These are phyloP conservation scores for Quadriops clusia DNA, from an alignment of 2,888 invertebrate species.

Conservation along the genomic window DNA sequence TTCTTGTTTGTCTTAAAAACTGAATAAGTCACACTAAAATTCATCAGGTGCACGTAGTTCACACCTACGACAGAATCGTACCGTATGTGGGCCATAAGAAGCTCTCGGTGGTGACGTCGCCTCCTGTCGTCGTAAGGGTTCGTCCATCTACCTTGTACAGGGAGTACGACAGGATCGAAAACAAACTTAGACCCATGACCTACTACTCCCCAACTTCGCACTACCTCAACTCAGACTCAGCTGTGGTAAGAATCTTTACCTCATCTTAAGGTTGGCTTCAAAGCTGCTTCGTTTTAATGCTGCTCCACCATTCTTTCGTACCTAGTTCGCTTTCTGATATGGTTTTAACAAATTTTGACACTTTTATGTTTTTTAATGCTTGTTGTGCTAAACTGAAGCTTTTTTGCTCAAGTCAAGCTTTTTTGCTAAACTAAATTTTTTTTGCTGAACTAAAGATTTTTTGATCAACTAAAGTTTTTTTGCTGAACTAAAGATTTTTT, in stretches of 20 bases:
- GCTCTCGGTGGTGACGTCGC: slow-evolving; percentile 48
- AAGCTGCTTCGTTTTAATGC: no score
- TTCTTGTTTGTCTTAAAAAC: not conserved
- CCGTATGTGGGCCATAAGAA: slow-evolving; percentile 42
- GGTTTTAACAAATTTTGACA: no score
- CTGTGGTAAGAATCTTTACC: slow-evolving; percentile 64
- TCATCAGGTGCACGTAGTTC: slow-evolving; percentile 36
- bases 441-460: no score
- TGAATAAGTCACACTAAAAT: slow-evolving; percentile 4
- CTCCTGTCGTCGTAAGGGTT: slow-evolving; percentile 47
- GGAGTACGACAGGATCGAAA: slow-evolving; percentile 57
- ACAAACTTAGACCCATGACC: slow-evolving; percentile 48
- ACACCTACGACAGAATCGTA: slow-evolving; percentile 36
- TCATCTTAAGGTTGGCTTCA: no score
- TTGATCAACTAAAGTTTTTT: no score
- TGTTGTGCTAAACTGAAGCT: no score
- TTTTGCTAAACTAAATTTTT: no score
- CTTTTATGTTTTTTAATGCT: no score
- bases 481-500: no score
- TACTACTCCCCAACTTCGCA: slow-evolving; percentile 59
- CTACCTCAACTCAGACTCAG: slow-evolving; percentile 65
- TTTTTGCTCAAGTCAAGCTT: no score
- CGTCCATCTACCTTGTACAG: slow-evolving; percentile 55
- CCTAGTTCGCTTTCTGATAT: no score
- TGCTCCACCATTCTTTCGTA: no score